A percentile compares a stretch with the other conserved stretches of the same genome.
Conservation (phyloP, 1,140 invertebrate genomes). For the Drosophila sproati region DNA sequence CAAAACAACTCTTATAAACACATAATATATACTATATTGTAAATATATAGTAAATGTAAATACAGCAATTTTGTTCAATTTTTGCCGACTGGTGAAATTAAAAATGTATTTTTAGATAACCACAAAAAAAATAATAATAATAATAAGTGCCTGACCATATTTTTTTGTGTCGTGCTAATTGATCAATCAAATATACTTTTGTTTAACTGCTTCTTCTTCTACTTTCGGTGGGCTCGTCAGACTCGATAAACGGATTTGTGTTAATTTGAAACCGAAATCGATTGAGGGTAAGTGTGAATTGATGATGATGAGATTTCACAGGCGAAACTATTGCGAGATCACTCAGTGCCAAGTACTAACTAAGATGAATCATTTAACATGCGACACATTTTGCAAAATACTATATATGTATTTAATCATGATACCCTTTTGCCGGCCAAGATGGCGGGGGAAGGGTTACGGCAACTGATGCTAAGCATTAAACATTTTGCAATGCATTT, state of each 20-base stretch:
- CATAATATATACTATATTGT: slow-evolving; percentile 19
- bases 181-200: slow-evolving; percentile 41
- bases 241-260: slow-evolving; percentile 10
- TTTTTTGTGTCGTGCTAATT: slow-evolving; percentile 57
- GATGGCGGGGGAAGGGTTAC: background rate
- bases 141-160: slow-evolving; percentile 23
- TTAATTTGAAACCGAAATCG: slow-evolving; percentile 42
- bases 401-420: slow-evolving; percentile 40
- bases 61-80: slow-evolving; percentile 16
- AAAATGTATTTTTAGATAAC: slow-evolving; percentile 41
- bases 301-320: slow-evolving; percentile 45
- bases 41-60: slow-evolving; percentile 27
- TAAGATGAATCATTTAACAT: slow-evolving; percentile 44
- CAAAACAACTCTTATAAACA: slow-evolving; percentile 32
- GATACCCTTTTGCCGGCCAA: background rate
- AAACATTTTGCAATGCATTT: slow-evolving; percentile 76
- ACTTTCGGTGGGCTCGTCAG: slow-evolving; percentile 14
- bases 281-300: slow-evolving; percentile 74
- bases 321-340: slow-evolving; percentile 33
- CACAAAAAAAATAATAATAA: background rate
- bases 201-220: slow-evolving; percentile 20
- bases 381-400: slow-evolving; percentile 33
- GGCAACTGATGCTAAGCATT: slow-evolving; percentile 57
- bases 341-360: background rate
- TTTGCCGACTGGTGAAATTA: slow-evolving; percentile 2